Evolutionary conservation across 2,888 invertebrate species (phyloP).

Genomic region (Hyposoter didymator): DNA sequence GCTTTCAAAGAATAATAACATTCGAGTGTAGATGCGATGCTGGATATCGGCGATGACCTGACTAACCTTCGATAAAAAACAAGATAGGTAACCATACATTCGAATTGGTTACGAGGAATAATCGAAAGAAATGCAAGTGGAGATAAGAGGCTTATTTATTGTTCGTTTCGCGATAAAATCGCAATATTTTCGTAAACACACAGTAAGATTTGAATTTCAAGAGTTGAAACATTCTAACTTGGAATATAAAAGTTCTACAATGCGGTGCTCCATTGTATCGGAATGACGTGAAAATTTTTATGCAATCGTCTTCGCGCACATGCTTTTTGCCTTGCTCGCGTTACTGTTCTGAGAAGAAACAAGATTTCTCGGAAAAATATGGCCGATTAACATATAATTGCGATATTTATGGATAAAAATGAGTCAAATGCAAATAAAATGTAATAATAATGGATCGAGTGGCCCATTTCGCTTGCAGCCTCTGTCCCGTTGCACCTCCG

Average conservation of each 20-base stretch:
- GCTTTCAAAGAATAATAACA: neutral
- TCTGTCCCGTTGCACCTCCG: too few relatives aligned
- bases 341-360: neutral
- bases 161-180: neutral
- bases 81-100: neutral
- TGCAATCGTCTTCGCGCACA: neutral
- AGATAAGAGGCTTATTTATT: neutral
- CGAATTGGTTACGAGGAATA: neutral
- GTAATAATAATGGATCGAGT: neutral
- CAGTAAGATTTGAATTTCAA: neutral
- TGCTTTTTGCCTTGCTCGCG: neutral
- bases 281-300: neutral
- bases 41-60: neutral
- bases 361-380: neutral
- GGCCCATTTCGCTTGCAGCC: conserved; percentile 20
- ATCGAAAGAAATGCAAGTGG: neutral
- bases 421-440: neutral
- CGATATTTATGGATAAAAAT: neutral
- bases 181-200: neutral
- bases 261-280: neutral
- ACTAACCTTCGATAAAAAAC: neutral
- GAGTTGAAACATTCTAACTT: neutral
- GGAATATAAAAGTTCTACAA: neutral
- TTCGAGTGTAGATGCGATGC: neutral
- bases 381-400: neutral